Evolutionary conservation across 2,888 invertebrate genomes (phyloP), one percentile per base, ranked within the genome.

Genomic region (Hemaris fuciformis): DNA sequence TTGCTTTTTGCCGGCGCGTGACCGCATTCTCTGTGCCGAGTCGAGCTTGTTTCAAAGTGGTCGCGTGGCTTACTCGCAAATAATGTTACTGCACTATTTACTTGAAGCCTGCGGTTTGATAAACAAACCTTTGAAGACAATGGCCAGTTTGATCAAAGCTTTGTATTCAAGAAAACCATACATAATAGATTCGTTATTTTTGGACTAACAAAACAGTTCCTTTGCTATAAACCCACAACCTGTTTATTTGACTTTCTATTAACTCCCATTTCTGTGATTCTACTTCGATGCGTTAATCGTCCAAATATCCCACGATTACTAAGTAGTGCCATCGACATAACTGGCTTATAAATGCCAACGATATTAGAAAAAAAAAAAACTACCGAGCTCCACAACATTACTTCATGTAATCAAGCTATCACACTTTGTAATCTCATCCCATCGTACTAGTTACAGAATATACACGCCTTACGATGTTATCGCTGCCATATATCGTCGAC

Each of bases 1-100:
- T n/a, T n/a, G 53, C 53, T 31, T 53, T 53, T 53, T 48, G 48
- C 25, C 27, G 48, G n/a, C 25, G 43, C 43, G 27, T 53, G 8
- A 53, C 53, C 53, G 31, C 31, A 25, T 27, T 48, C 48, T 25
- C 48, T 25, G 25, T n/a, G 25, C 22, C 10, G 27, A 22, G 45
- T 45, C n/a, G 15, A 1, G 18, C 15, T 53, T 8, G 27, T 27
- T 27, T 53, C 27, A 31, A 53, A 53, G 53, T 53, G 15, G 15
- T 53, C 53, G 53, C 31, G 27, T 53, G 53, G 31, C 10, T 53
- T 18, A 18, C 53, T 8, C 27, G 31, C 53, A 8, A 53, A 48
- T 43, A 45, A 22, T 31, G 27, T 53, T 18, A 53, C 53, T 31
- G 18, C 27, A 15, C 10, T 53, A 31, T 53, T 31, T 31, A 31